Base-by-base conservation (phyloP, 2,113 vertebrate species). In the Sinocyclocheilus anshuiensis region DNA sequence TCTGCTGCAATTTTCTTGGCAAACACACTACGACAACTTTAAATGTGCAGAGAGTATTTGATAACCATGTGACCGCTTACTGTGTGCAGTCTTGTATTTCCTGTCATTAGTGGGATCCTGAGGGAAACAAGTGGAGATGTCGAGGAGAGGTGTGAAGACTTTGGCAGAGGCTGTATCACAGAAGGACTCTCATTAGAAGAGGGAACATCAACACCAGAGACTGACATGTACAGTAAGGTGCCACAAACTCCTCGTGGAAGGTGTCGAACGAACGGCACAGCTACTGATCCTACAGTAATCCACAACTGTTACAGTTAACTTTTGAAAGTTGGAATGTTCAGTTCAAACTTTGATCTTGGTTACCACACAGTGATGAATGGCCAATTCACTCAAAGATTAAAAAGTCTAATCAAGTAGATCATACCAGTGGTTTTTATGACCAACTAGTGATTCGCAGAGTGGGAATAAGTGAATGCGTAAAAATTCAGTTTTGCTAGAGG, bases 111-210 rank as follows among this genome's bases (percentile, higher is more conserved):
- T 63, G 29, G 26, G 45, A 63, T 65, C 57, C 59, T 76, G 63
- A 29, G 85, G 80, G 26, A 84, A 86, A 84, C 77, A 36, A 71
- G 74, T 75, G 71, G 69, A 71, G 36, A 78, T 86, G 39, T 76
- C 39, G 26, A 88, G 50, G 26, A 72, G 45, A 71, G 79, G 65
- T 45, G 48, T 57, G 80, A 82, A 83, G 87, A 86, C 72, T 81
- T 87, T 87, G 87, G 87, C 90, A 87, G 77, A 10, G 4, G 74
- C 55, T 71, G 48, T 80, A 55, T 67, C 82, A 82, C 76, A 86
- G 74, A 87, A 67, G 57, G 81, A 71, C 48, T 72, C 83, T 86
- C 77, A 81, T 87, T 84, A 87, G 77, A 83, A 55, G 57, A 88
- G 45, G 59, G 36, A 88, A 81, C 63, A 84, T 86, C 74, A 77